A percentile compares a stretch with the other conserved stretches of the same genome.
Conservation (phyloP, 2,113 vertebrate genomes). For the Xenus cinereus region DNA sequence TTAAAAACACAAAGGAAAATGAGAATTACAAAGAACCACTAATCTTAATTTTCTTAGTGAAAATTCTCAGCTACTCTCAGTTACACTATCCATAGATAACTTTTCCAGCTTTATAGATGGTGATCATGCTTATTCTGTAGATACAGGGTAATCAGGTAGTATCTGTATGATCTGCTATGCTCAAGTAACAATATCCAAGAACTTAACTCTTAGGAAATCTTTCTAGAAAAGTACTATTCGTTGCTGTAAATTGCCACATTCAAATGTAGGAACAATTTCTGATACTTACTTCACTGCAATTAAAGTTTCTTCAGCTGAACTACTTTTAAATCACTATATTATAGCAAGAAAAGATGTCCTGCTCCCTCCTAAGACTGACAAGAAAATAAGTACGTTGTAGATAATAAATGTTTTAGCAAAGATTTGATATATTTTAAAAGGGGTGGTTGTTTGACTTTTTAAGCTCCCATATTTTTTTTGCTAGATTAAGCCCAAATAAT, state of each 20-base stretch:
- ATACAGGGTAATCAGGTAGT: too few species aligned
- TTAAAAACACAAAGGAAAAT: not conserved
- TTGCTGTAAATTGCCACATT: not conserved
- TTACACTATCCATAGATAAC: not conserved
- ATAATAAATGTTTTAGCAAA: not conserved
- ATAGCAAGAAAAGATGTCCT: rapidly evolving
- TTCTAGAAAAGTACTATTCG: not conserved
- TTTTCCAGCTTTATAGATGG: not conserved
- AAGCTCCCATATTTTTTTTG: not conserved
- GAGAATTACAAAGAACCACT: not conserved
- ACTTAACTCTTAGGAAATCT: not conserved
- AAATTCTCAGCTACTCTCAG: not conserved
- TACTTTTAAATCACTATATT: not conserved
- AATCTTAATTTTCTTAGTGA: not conserved
- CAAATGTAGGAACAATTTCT: not conserved
- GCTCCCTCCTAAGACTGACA: not conserved
- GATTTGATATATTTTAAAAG: not conserved
- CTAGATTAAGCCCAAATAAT: not conserved
- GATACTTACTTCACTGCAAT: not conserved
- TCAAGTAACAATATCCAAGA: not conserved
- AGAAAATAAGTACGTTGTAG: not conserved
- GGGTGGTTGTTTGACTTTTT: rapidly evolving
- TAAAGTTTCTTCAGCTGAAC: not conserved
- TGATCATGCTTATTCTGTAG: not conserved
- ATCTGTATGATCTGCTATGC: not conserved